Evolutionary conservation across 2,113 vertebrate genomes (phyloP).

Genomic region (Psephotus haematonotus): DNA sequence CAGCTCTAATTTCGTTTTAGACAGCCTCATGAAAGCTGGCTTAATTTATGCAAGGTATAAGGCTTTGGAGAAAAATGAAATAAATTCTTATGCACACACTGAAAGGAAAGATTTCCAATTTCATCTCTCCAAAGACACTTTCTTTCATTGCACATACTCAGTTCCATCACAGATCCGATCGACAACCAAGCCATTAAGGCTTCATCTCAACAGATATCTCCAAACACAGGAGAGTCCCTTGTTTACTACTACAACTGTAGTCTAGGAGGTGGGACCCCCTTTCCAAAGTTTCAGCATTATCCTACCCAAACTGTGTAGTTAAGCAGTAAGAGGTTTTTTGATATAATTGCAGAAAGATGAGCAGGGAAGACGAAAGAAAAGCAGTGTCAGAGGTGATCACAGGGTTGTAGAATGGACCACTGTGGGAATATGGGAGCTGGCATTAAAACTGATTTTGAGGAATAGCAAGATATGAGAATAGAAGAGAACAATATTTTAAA

Average conservation of each 20-base stretch:
- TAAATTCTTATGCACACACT: not conserved
- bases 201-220: not conserved
- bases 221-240: not conserved
- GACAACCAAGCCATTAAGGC: not conserved
- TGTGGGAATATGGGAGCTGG: not conserved
- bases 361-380: not conserved
- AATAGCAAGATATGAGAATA: not conserved
- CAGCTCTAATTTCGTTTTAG: not conserved
- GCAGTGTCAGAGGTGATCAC: accelerated
- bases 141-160: not conserved
- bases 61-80: not conserved
- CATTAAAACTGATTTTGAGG: not conserved
- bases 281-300: not conserved
- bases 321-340: not conserved
- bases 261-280: not conserved
- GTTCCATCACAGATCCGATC: not conserved
- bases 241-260: not conserved
- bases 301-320: not conserved
- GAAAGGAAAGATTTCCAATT: not conserved
- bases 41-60: not conserved
- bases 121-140: not conserved
- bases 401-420: not conserved
- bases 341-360: not conserved
- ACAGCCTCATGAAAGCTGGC: not conserved
- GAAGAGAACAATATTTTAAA: not conserved